Evolutionary conservation across 2,113 vertebrate species (phyloP).

Genomic region (Antigone vipio): DNA sequence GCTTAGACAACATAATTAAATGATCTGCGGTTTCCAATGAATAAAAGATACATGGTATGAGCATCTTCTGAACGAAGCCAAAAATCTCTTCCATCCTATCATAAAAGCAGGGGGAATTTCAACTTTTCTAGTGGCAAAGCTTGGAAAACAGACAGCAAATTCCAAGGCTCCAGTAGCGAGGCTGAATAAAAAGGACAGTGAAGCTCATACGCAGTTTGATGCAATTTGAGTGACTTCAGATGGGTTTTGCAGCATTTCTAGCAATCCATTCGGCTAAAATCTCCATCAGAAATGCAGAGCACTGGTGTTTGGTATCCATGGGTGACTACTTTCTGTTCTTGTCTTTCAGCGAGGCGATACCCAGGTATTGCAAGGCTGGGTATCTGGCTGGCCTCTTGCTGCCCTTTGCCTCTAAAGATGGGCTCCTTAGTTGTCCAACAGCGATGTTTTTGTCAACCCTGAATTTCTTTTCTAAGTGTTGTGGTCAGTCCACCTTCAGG

Average conservation of each 20-base stretch:
- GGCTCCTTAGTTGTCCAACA: background rate
- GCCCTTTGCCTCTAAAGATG: background rate
- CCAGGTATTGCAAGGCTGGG: background rate
- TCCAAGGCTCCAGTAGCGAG: background rate
- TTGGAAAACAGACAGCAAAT: background rate
- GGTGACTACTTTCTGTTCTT: background rate
- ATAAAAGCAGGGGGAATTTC: background rate
- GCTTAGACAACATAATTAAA: background rate
- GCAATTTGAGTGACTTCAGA: background rate
- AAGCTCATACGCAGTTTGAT: background rate
- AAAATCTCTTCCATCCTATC: background rate
- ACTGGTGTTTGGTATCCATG: background rate
- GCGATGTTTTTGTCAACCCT: background rate
- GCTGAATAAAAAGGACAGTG: background rate
- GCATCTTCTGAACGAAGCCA: background rate
- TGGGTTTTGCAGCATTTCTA: background rate
- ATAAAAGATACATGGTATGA: accelerated
- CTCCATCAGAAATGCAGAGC: too few species aligned
- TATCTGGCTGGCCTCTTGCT: background rate
- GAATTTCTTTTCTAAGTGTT: background rate
- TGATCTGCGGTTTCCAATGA: background rate
- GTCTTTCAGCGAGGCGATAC: background rate
- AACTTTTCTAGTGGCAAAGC: background rate
- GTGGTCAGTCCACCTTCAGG: background rate
- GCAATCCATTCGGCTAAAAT: background rate